Conservation (phyloP, 2,888 invertebrate species). For the Erebia aethiops region DNA sequence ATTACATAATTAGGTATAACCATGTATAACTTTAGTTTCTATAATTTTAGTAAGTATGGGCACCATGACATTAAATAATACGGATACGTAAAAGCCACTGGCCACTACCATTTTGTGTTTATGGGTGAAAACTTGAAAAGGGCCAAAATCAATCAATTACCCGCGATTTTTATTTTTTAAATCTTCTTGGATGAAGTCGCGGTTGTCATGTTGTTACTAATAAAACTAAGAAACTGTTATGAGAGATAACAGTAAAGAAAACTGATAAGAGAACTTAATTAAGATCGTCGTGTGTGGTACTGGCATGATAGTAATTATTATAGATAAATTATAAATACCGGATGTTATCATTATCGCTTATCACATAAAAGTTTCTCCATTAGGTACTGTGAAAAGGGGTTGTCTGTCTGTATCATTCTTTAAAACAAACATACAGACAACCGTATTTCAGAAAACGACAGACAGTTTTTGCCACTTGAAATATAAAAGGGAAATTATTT, state of each 20-base stretch:
- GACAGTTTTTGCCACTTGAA: background rate
- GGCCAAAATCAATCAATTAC: background rate
- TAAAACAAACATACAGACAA: no score
- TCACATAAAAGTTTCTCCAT: background rate
- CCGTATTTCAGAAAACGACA: no score
- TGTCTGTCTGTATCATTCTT: background rate
- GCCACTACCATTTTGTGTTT: no score
- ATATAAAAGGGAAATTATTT: no score
- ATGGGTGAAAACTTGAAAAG: no score
- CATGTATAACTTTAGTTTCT: no score
- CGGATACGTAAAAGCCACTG: no score
- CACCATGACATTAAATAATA: no score
- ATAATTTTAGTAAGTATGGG: no score
- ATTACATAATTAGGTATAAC: no score
- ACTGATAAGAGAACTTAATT: conserved; percentile 12
- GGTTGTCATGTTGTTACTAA: background rate
- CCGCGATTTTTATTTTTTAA: no score
- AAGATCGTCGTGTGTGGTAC: conserved; percentile 4
- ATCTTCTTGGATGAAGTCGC: background rate
- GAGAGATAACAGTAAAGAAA: background rate
- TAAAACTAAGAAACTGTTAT: background rate
- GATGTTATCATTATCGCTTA: background rate
- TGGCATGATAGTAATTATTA: background rate
- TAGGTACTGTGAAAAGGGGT: background rate
- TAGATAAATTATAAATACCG: conserved; percentile 7